phyloP scores from a whole-genome alignment of 2,113 vertebrate species.

The Notarius lentiginosus region DNA sequence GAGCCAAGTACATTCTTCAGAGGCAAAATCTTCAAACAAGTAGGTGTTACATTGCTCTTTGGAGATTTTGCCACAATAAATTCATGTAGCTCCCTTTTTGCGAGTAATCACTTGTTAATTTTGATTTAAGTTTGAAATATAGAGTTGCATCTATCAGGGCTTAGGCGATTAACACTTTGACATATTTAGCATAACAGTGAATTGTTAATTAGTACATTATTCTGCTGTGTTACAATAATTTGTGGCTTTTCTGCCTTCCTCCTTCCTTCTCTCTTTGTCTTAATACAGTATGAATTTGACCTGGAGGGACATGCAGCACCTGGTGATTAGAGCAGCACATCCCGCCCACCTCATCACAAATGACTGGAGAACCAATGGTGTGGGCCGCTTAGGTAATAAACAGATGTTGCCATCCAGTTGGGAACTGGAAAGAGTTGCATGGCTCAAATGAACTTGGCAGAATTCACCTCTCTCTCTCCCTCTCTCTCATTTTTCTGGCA shows the following conservation, averaged over 20 bases:
- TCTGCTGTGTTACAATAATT: neutral
- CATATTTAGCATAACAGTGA: neutral
- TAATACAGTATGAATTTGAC: slow-evolving; percentile 87
- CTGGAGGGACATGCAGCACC: slow-evolving; percentile 97
- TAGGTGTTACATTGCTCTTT: neutral
- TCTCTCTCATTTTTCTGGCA: slow-evolving; percentile 58
- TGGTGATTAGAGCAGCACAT: slow-evolving; percentile 88
- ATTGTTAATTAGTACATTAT: neutral
- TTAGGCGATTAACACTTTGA: neutral
- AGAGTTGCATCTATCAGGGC: neutral
- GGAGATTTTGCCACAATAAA: neutral
- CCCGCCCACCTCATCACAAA: slow-evolving; percentile 86
- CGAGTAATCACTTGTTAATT: neutral
- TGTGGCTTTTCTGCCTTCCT: neutral
- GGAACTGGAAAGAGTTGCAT: slow-evolving; percentile 16
- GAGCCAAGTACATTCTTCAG: neutral
- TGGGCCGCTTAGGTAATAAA: slow-evolving; percentile 86
- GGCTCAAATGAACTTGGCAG: slow-evolving; percentile 11
- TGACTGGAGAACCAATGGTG: slow-evolving; percentile 92
- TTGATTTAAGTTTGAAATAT: neutral
- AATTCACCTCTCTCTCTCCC: neutral
- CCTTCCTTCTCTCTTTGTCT: slow-evolving; percentile 12
- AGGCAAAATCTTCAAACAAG: neutral
- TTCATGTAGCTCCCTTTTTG: neutral
- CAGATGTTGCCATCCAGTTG: neutral